Percentiles rank a stretch among this genome's conserved stretches.
Evolutionary conservation across 2,888 invertebrate species (phyloP).

Genomic region (Agonum fuliginosum): DNA sequence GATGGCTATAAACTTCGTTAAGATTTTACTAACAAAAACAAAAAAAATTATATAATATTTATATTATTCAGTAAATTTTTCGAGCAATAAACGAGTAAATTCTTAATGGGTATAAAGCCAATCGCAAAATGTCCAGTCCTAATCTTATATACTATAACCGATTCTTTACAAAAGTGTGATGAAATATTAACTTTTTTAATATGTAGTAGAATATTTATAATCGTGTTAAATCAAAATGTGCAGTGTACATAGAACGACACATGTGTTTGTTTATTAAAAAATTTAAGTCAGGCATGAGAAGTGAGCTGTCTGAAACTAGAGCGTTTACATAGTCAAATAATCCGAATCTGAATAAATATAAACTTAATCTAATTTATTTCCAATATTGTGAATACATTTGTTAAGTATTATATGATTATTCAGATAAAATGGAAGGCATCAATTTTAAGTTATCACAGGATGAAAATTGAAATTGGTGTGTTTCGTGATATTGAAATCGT

Average conservation of each 20-base stretch:
- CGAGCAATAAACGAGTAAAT: slow-evolving; percentile 35
- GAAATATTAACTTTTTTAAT: slow-evolving; percentile 57
- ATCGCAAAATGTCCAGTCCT: slow-evolving; percentile 38
- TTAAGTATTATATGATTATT: neutral
- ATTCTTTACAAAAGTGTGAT: slow-evolving; percentile 58
- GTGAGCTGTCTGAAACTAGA: slow-evolving; percentile 35
- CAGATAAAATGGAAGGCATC: slow-evolving; percentile 22
- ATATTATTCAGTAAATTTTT: slow-evolving; percentile 13
- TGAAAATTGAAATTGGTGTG: slow-evolving; percentile 19
- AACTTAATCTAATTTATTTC: neutral
- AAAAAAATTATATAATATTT: neutral
- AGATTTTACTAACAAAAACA: slow-evolving; percentile 1
- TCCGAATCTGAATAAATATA: slow-evolving; percentile 12
- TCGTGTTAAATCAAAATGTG: slow-evolving; percentile 58
- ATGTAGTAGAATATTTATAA: slow-evolving; percentile 56
- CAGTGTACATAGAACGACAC: slow-evolving; percentile 56
- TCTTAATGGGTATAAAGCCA: slow-evolving; percentile 23
- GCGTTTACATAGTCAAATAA: slow-evolving; percentile 20
- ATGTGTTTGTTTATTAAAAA: slow-evolving; percentile 54
- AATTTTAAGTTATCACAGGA: neutral
- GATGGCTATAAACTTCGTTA: slow-evolving; percentile 28
- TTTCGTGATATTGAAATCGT: slow-evolving; percentile 18
- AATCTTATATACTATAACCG: slow-evolving; percentile 33
- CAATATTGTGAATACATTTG: neutral
- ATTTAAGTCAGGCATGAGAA: slow-evolving; percentile 52